Percentiles rank a stretch among this genome's conserved stretches.
Conservation (phyloP, 2,113 vertebrate species). For the Eptesicus fuscus region DNA sequence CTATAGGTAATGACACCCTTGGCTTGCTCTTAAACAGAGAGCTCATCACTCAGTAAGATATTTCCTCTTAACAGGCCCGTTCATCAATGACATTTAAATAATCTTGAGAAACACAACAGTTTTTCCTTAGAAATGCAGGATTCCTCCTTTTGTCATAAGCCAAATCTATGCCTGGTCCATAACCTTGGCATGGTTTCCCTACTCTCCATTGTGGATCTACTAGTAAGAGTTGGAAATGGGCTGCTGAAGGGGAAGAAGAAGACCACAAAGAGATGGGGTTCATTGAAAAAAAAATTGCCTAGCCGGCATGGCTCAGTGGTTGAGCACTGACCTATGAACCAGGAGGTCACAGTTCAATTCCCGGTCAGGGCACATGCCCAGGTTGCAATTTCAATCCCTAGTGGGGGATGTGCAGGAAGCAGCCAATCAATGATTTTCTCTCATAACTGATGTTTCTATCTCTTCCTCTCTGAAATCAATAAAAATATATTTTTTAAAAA, state of each 20-base stretch:
- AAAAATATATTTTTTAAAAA: neutral
- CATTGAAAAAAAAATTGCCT: neutral
- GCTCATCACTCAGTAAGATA: neutral
- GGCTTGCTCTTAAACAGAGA: neutral
- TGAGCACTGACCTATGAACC: no score
- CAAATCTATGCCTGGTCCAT: neutral
- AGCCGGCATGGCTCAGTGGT: no score
- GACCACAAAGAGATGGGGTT: neutral
- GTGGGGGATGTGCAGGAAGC: no score
- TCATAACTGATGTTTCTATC: no score
- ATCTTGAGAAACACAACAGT: neutral
- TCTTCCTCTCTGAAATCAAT: no score
- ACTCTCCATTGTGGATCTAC: neutral
- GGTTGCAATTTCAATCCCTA: no score
- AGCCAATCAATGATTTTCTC: no score
- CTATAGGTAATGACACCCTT: neutral
- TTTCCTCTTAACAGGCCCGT: neutral
- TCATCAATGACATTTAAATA: neutral
- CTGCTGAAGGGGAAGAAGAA: neutral
- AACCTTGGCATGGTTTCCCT: neutral
- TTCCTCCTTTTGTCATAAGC: neutral
- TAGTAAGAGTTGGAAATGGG: neutral
- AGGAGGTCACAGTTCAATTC: no score
- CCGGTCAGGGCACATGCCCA: no score
- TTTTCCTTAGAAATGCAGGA: neutral